Evolutionary conservation across 1,140 invertebrate species (phyloP).

Genomic region (Drosophila lacteicornis): DNA sequence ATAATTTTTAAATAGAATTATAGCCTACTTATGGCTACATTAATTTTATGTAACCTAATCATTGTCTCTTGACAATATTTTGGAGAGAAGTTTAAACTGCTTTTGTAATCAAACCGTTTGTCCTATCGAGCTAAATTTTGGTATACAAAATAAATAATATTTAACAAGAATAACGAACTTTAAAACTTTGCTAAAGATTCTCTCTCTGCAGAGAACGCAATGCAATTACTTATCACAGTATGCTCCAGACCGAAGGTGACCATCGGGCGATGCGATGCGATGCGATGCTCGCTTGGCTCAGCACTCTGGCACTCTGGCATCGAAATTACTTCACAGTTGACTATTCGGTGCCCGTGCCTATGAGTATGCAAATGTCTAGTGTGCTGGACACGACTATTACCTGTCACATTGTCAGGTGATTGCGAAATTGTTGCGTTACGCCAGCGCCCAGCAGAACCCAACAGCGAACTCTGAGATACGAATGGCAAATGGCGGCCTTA

Average conservation of each 20-base stretch:
- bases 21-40: no score
- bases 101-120: no score
- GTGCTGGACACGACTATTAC: slow-evolving; percentile 81
- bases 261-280: slow-evolving; percentile 37
- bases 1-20: no score
- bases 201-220: slow-evolving; percentile 49
- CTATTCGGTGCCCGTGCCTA: slow-evolving; percentile 34
- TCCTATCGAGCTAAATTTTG: no score
- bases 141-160: no score
- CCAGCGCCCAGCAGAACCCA: slow-evolving; percentile 49
- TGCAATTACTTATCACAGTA: slow-evolving; percentile 83
- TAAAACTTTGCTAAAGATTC: neutral
- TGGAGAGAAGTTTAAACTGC: no score
- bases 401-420: slow-evolving; percentile 83
- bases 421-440: slow-evolving; percentile 83
- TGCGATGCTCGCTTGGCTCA: slow-evolving; percentile 7
- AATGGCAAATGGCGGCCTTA: slow-evolving; percentile 51
- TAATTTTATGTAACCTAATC: no score
- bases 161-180: no score
- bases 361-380: slow-evolving; percentile 72
- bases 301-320: slow-evolving; percentile 32
- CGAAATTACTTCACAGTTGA: slow-evolving; percentile 72
- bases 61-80: no score
- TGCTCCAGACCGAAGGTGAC: slow-evolving; percentile 45
- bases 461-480: slow-evolving; percentile 17